phyloP scores from a whole-genome alignment of 2,797 vertebrate genomes.

The Pelochelys cantorii region DNA sequence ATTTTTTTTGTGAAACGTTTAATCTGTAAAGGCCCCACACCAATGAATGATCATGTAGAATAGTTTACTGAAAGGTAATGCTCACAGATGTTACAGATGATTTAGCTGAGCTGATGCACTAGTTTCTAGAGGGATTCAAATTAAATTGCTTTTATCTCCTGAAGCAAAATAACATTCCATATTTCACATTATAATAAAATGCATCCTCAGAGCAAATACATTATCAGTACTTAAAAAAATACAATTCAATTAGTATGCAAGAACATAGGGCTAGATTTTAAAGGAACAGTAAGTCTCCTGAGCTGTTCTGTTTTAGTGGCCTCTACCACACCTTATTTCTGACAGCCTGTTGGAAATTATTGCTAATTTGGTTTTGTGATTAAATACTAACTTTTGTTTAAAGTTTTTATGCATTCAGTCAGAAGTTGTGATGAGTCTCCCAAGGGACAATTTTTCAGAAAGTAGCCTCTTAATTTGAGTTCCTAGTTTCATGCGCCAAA shows the following conservation, averaged over 20 bases:
- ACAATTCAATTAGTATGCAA: slow-evolving; percentile 68
- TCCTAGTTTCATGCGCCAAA: background rate
- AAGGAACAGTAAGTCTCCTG: slow-evolving; percentile 49
- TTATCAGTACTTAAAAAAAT: slow-evolving; percentile 72
- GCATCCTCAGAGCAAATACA: slow-evolving; percentile 67
- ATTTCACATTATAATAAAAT: slow-evolving; percentile 74
- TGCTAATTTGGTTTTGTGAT: slow-evolving; percentile 1
- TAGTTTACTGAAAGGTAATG: slow-evolving; percentile 44
- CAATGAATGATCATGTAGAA: slow-evolving; percentile 57
- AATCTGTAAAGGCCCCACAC: slow-evolving; percentile 9
- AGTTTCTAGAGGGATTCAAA: slow-evolving; percentile 66
- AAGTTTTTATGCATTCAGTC: slow-evolving; percentile 17
- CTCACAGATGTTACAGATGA: slow-evolving; percentile 59
- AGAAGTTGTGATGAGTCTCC: slow-evolving; percentile 35
- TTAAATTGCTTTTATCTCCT: slow-evolving; percentile 79
- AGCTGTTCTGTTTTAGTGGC: slow-evolving; percentile 43
- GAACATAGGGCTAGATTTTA: slow-evolving; percentile 51
- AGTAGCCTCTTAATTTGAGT: slow-evolving; percentile 22
- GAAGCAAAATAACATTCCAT: slow-evolving; percentile 72
- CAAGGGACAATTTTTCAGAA: background rate
- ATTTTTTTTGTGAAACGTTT: slow-evolving; percentile 21
- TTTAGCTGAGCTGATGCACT: slow-evolving; percentile 60
- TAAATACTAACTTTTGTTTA: slow-evolving; percentile 56
- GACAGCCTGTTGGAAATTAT: slow-evolving; percentile 39
- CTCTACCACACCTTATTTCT: slow-evolving; percentile 48